Evolutionary conservation across 2,113 vertebrate genomes (phyloP).

Genomic region (Anguilla japonica): DNA sequence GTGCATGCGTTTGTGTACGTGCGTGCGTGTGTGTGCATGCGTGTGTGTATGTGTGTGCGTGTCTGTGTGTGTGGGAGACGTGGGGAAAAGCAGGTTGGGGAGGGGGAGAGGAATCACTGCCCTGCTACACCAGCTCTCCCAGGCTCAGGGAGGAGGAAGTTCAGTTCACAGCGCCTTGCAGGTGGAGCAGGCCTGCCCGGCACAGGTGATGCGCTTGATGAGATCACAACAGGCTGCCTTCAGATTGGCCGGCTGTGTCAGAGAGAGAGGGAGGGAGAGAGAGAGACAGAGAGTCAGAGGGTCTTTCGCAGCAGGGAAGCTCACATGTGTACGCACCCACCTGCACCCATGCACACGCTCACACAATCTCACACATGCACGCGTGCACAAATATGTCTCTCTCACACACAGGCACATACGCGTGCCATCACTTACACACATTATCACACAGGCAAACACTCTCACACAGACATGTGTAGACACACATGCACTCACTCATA

Average conservation of each 20-base stretch:
- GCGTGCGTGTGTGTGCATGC: too few species aligned
- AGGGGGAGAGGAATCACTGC: background rate
- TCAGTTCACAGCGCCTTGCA: background rate
- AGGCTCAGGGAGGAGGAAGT: background rate
- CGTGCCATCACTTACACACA: too few species aligned
- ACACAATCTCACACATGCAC: background rate
- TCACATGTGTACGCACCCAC: background rate
- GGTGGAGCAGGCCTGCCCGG: too few species aligned
- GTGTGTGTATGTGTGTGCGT: too few species aligned
- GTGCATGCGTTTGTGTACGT: too few species aligned
- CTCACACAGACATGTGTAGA: background rate
- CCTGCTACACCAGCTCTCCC: too few species aligned
- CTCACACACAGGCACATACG: too few species aligned
- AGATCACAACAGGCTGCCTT: background rate
- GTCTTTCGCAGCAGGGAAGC: background rate
- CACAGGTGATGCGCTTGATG: background rate
- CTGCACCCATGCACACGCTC: background rate
- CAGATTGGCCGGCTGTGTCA: background rate
- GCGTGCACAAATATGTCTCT: background rate
- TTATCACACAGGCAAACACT: background rate
- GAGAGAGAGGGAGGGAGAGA: too few species aligned
- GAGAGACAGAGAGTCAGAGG: background rate
- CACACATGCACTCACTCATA: background rate
- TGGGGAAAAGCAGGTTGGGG: background rate
- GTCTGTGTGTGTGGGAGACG: background rate